A percentile compares a stretch with the other conserved stretches of the same genome.
phyloP scores from a whole-genome alignment of 2,888 invertebrate species.

The Tiliacea aurago region DNA sequence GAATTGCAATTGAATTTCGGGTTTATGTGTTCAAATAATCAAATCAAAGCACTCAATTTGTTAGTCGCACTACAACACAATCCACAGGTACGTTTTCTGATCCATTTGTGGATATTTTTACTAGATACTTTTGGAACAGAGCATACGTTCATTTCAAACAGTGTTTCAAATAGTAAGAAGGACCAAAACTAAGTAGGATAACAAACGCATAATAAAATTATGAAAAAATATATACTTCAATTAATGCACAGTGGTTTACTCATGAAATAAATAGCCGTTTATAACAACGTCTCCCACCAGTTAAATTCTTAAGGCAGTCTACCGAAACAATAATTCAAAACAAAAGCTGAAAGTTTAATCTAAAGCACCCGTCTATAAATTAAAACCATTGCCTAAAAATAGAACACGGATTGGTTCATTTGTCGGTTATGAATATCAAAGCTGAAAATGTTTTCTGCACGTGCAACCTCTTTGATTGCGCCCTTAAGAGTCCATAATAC shows the following conservation, averaged over 20 bases:
- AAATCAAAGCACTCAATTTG: background rate
- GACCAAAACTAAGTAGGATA: background rate
- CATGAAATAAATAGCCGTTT: background rate
- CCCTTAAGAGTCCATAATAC: background rate
- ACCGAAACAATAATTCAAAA: background rate
- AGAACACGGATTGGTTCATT: background rate
- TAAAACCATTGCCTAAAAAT: background rate
- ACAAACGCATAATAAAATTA: background rate
- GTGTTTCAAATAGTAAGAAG: background rate
- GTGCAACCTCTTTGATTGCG: constrained; percentile 34
- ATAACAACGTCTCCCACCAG: background rate
- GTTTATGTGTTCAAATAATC: no score
- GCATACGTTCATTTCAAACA: background rate
- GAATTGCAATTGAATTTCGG: no score
- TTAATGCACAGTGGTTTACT: background rate
- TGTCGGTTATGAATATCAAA: background rate
- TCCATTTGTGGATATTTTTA: background rate
- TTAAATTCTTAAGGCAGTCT: background rate
- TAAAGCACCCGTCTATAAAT: background rate
- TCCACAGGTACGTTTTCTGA: background rate
- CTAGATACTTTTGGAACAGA: background rate
- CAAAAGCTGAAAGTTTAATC: background rate
- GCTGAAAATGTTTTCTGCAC: constrained; percentile 13
- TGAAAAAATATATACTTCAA: background rate
- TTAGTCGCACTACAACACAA: background rate